Percentiles rank a stretch among this genome's conserved stretches.
phyloP scores from a whole-genome alignment of 2,113 vertebrate species.

The Mus spicilegus region DNA sequence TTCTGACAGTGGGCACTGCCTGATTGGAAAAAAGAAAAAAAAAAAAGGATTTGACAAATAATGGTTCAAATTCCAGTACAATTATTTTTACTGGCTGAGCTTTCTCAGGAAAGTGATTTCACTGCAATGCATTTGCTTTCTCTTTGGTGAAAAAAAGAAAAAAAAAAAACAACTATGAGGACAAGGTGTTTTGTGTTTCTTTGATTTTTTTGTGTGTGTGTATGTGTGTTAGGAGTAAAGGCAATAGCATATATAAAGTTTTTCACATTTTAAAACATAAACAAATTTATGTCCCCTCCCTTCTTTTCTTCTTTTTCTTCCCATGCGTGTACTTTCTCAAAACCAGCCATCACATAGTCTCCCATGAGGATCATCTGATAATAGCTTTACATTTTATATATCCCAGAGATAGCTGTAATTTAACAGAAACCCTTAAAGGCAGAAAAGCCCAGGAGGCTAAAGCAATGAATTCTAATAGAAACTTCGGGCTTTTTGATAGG shows the following conservation, averaged over 20 bases:
- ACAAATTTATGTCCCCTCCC: not conserved
- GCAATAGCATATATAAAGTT: not conserved
- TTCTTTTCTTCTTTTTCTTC: constrained; percentile 20
- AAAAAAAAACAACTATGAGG: not conserved
- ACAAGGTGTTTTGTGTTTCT: not conserved
- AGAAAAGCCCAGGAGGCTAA: constrained; percentile 68
- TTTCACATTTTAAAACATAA: not conserved
- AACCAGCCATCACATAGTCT: constrained; percentile 59
- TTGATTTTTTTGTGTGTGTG: not conserved
- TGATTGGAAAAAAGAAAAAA: not conserved
- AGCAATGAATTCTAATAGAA: constrained; percentile 75
- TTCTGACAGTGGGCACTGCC: not conserved
- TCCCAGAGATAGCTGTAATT: constrained; percentile 75
- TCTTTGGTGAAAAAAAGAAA: not conserved
- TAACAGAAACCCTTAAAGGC: constrained; percentile 70
- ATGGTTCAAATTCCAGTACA: not conserved
- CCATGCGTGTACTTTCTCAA: constrained; percentile 20
- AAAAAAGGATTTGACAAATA: not conserved
- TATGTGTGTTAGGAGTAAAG: not conserved
- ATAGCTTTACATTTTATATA: constrained; percentile 72
- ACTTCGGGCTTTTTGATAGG: constrained; percentile 50
- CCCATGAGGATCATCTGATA: constrained; percentile 49
- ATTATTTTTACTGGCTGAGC: not conserved
- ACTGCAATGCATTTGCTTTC: not conserved
- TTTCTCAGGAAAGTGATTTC: not conserved